Conservation (phyloP, 1,140 invertebrate genomes). For the Trialeurodes vaporariorum region DNA sequence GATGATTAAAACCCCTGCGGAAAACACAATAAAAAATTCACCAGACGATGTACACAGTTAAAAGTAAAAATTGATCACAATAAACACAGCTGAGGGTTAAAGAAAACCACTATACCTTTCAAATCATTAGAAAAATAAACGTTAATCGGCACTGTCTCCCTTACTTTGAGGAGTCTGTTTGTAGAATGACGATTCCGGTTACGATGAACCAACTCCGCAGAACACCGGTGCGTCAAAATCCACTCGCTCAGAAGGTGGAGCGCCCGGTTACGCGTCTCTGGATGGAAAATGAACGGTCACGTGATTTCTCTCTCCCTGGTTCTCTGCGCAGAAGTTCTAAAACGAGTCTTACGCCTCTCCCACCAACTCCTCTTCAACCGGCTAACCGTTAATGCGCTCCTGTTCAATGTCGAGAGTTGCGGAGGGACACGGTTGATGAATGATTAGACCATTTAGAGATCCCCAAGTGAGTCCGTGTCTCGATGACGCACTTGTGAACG, state of each 20-base stretch:
- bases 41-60: too few relatives aligned
- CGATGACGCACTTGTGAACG: too few relatives aligned
- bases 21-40: too few relatives aligned
- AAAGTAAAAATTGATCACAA: too few relatives aligned
- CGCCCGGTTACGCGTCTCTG: neutral
- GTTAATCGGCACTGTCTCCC: neutral
- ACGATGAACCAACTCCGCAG: neutral
- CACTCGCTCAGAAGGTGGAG: neutral
- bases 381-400: too few relatives aligned
- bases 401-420: too few relatives aligned
- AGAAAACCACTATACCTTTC: neutral
- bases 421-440: too few relatives aligned
- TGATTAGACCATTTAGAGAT: too few relatives aligned
- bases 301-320: neutral
- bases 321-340: neutral
- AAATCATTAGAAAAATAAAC: slow-evolving; percentile 1
- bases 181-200: neutral
- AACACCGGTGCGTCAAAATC: neutral
- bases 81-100: too few relatives aligned
- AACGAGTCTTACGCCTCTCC: neutral
- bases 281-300: neutral
- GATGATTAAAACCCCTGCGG: too few relatives aligned
- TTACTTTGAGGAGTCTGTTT: neutral
- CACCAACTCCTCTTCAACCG: neutral
- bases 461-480: too few relatives aligned